phyloP scores from a whole-genome alignment of 1,140 invertebrate genomes.

The Drosophila dunni region DNA sequence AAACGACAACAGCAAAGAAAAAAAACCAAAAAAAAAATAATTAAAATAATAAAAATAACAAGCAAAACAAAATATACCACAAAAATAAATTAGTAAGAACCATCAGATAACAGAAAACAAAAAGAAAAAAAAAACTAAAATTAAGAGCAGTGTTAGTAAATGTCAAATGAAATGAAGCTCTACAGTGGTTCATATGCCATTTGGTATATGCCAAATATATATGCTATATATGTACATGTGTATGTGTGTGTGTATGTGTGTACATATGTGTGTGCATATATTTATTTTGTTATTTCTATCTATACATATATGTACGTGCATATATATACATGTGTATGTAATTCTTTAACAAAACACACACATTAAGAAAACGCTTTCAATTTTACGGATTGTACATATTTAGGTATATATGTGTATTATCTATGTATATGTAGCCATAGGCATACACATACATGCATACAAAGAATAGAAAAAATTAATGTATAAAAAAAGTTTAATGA shows the following conservation, averaged over 20 bases:
- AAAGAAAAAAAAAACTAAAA: conserved; percentile 8
- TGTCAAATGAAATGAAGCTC: not conserved
- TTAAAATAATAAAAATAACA: conserved; percentile 4
- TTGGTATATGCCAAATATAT: not conserved
- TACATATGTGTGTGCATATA: not conserved
- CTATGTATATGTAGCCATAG: conserved; percentile 26
- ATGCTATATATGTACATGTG: not conserved
- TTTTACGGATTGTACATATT: conserved; percentile 35
- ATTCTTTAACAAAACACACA: conserved; percentile 1
- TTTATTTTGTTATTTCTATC: conserved; percentile 24
- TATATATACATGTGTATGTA: not conserved
- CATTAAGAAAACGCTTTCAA: conserved; percentile 5
- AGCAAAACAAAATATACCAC: conserved; percentile 10
- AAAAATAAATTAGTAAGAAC: conserved; percentile 9
- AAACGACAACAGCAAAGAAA: conserved; percentile 12
- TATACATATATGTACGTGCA: conserved; percentile 1
- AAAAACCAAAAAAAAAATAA: not conserved
- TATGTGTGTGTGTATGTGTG: conserved; percentile 11
- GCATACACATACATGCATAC: conserved; percentile 27
- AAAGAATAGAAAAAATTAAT: conserved; percentile 6
- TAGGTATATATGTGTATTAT: conserved; percentile 20
- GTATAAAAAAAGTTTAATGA: conserved; percentile 5
- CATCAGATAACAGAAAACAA: not conserved
- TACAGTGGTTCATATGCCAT: not conserved
- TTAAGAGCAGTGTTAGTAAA: not conserved